Base-by-base conservation (phyloP, 2,113 vertebrate species). In the Cathartes aura region DNA sequence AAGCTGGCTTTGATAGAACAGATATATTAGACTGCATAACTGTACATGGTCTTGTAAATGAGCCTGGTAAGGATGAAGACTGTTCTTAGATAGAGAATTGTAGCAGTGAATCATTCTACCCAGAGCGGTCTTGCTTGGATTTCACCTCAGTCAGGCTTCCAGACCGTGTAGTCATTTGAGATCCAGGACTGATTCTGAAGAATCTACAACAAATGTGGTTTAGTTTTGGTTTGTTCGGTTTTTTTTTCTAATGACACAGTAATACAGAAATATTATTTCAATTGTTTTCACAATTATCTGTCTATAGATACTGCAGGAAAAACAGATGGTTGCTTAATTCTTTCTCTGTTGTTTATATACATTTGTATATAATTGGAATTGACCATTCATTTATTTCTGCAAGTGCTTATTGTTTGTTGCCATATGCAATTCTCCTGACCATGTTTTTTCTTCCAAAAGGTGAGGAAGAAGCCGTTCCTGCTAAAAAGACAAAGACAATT, bases 401-500 rank as follows among this genome's bases (percentile, higher is more conserved):
- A 66, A 38, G 27, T 64, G 5, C 36, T 78, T 60, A 16, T 68
- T 47, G 2, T 82, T 83, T 66, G 8, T 50, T 92, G 45, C 34
- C 11, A n/a, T 76, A 67, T n/a, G 47, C 63, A 71, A 58, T 56
- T 86, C n/a, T 87, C 29, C 59, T 93, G 45, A 97, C 34, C 10
- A 34, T 2, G 0, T 66, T 86, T 96, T 90, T 52, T 40, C 58
- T 95, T 94, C 68, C 75, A 81, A 20, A 98, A 99, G 99, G 99
- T 74, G 99, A 98, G 22, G 97, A 99, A 96, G 99, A 99, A 98
- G 99, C 98, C 81, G 99, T 99, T 50, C 99, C 99, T 72, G 98
- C 98, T 66, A 99, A 99, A 99, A 99, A 99, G 98, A 99, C 99
- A 86, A 99, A 99, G 97, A 99, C 99, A 40, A 98, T 99, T 50